Evolutionary conservation across 2,113 vertebrate genomes (phyloP), one percentile per base, ranked within the genome.

Genomic region (Boulengeromyrus knoepffleri): DNA sequence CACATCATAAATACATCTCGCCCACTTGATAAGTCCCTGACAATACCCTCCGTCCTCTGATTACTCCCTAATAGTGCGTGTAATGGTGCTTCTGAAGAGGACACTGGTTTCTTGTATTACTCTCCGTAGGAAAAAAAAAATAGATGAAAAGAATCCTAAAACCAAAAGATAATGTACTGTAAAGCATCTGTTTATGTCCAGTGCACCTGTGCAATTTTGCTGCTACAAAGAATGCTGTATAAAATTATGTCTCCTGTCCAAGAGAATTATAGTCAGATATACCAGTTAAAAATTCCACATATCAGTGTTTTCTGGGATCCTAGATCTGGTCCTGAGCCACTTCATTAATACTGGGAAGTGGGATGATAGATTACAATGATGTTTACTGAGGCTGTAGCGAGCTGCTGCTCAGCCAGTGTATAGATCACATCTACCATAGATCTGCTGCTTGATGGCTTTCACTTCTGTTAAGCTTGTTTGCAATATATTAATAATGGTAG

Each of bases 311-410:
- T 90, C 93, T 87, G 89, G 95, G 96, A 95, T 95, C 96, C 95
- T 96, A 95, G 93, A 66, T 94, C 94, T 91, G 89, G 53, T 21
- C 19, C 91, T 92, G 94, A 93, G 95, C 93, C 95, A 95, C 94
- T 95, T 96, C 95, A 96, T 96, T 96, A 96, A 96, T 96, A 95
- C 94, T 93, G 92, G 93, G 92, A 92, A 94, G 93, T 92, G 92
- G 88, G 92, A 94, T 95, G 94, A 96, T 96, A 94, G 93, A 96
- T 95, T 95, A 95, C 91, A 93, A 93, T 93, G 93, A 92, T 93
- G 94, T 94, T 95, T 94, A 95, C 91, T 95, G 93, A 95, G 95
- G 95, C 91, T 92, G 89, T 92, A 90, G 94, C 94, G 94, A 93
- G 93, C 92, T 93, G 42, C 27, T 80, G 92, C 94, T 95, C 95